A percentile compares a stretch with the other conserved stretches of the same genome.
phyloP scores from a whole-genome alignment of 2,797 vertebrate species.

The Cottoperca gobio region DNA sequence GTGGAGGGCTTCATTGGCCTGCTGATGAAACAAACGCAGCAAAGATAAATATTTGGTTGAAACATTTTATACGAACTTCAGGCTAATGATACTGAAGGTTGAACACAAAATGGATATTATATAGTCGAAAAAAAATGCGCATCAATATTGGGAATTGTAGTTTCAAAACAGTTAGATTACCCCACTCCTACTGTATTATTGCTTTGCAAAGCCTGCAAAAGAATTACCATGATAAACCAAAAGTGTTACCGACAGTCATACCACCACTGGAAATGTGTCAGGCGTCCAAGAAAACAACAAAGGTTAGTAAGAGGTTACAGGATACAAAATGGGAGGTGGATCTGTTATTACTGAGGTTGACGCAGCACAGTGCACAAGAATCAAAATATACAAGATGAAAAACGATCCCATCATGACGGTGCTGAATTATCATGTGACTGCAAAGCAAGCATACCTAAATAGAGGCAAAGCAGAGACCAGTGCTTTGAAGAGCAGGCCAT shows the following conservation, averaged over 20 bases:
- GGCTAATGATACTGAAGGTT: not conserved
- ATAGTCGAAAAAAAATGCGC: not conserved
- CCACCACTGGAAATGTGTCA: conserved; percentile 13
- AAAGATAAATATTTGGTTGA: conserved; percentile 2
- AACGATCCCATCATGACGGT: conserved; percentile 68
- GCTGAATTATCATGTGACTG: conserved; percentile 75
- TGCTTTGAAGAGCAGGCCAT: conserved; percentile 43
- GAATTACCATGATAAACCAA: conserved; percentile 8
- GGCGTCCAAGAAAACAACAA: conserved; percentile 23
- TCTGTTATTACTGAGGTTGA: conserved; percentile 55
- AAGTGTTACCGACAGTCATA: conserved; percentile 24
- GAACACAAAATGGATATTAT: not conserved
- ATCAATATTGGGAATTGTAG: not conserved
- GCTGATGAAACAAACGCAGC: conserved; percentile 70
- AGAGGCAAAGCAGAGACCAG: conserved; percentile 52
- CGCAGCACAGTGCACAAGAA: conserved; percentile 56
- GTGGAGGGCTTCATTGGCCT: conserved; percentile 98
- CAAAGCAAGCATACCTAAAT: conserved; percentile 71
- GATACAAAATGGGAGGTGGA: conserved; percentile 41
- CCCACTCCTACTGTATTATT: not conserved
- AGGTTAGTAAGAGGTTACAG: conserved; percentile 14
- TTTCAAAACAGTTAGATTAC: conserved; percentile 10
- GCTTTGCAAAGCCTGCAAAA: not conserved
- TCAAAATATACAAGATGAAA: conserved; percentile 75
- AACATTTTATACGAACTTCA: not conserved